A percentile compares a stretch with the other conserved stretches of the same genome.
These are phyloP conservation scores for Lepidurus packardi DNA, from an alignment of 1,140 invertebrate species.

Conservation along the genomic window DNA sequence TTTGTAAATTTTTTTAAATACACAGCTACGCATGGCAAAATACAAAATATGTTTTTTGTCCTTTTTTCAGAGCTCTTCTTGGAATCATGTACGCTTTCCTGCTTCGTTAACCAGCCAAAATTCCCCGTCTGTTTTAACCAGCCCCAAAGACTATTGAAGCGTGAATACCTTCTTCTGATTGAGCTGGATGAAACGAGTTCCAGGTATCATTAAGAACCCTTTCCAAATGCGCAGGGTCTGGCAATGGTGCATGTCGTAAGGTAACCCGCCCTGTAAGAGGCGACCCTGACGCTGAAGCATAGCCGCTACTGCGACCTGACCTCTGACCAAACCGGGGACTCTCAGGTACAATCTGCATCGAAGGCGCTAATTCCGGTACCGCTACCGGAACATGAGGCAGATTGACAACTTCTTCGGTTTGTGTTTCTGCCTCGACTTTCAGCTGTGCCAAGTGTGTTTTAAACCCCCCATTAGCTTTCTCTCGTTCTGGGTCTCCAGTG, in stretches of 20 bases:
- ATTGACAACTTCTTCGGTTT: slow-evolving; percentile 16
- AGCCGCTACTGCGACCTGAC: slow-evolving; percentile 33
- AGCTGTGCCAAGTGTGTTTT: background rate
- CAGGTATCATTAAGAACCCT: background rate
- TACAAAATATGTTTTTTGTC: background rate
- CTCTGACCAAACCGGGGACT: slow-evolving; percentile 26
- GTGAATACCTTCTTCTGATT: background rate
- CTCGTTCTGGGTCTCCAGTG: background rate
- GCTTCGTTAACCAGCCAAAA: slow-evolving; percentile 25
- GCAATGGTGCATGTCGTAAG: slow-evolving; percentile 18
- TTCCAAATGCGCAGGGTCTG: background rate
- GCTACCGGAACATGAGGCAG: background rate
- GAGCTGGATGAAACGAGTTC: slow-evolving; percentile 18
- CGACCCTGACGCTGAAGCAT: slow-evolving; percentile 33
- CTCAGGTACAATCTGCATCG: slow-evolving; percentile 20
- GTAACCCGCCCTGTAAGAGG: slow-evolving; percentile 21
- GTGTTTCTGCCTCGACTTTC: slow-evolving; percentile 26
- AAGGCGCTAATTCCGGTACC: slow-evolving; percentile 12
- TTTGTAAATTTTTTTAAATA: background rate
- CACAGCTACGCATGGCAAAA: background rate
- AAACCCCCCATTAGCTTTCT: background rate
- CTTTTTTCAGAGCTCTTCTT: background rate
- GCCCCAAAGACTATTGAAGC: background rate
- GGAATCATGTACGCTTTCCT: background rate
- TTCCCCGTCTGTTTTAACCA: slow-evolving; percentile 2